These are phyloP conservation scores for Diglossa brunneiventris DNA, from an alignment of 2,113 vertebrate genomes.

Conservation along the genomic window DNA sequence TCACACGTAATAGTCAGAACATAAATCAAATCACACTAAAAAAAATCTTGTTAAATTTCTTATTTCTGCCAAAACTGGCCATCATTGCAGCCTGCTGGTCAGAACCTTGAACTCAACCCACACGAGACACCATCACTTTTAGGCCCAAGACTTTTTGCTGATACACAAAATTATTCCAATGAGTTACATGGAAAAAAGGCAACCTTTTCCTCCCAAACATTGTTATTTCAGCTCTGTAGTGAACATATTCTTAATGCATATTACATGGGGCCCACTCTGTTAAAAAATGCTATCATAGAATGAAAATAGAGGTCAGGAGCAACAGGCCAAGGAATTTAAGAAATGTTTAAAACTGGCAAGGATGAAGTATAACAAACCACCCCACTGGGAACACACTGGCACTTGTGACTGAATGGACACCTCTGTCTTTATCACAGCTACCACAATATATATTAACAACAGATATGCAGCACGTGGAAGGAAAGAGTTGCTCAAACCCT, in stretches of 20 bases:
- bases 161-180: not conserved
- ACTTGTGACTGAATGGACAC: not conserved
- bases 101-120: not conserved
- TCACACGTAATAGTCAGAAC: not conserved
- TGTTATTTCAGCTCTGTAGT: not conserved
- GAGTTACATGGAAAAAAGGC: not conserved
- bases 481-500: not conserved
- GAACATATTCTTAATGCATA: not conserved
- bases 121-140: not conserved
- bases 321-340: not conserved
- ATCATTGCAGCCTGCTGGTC: not conserved
- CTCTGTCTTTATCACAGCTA: not conserved
- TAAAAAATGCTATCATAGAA: not conserved
- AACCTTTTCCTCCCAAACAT: not conserved
- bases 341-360: not conserved
- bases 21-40: not conserved
- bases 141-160: not conserved
- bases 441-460: not conserved
- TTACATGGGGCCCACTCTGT: not conserved
- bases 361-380: accelerated
- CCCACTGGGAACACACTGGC: not conserved
- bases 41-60: not conserved
- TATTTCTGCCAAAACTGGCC: not conserved
- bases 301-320: not conserved
- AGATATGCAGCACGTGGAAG: accelerated